phyloP scores from a whole-genome alignment of 1,140 invertebrate genomes.

The Epicauta chinensis region DNA sequence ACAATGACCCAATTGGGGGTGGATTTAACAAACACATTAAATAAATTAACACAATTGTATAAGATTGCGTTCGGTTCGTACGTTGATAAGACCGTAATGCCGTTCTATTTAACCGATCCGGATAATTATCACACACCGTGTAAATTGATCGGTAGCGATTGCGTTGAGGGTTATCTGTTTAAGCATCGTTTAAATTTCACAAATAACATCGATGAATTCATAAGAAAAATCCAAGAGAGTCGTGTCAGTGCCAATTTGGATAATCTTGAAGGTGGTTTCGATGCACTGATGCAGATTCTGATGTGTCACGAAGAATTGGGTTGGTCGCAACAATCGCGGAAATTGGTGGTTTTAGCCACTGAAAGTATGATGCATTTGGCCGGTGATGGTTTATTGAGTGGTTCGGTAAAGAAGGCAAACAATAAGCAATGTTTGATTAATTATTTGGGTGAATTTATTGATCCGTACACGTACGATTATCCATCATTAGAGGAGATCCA shows the following conservation, averaged over 20 bases:
- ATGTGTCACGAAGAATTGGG: slow-evolving; percentile 39
- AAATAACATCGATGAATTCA: slow-evolving; percentile 26
- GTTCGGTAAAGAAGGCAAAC: slow-evolving; percentile 25
- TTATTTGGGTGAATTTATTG: slow-evolving; percentile 48
- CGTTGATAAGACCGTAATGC: slow-evolving; percentile 48
- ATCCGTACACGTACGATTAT: slow-evolving; percentile 52
- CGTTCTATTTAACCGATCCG: slow-evolving; percentile 42
- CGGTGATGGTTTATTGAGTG: slow-evolving; percentile 43
- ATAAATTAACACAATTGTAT: slow-evolving; percentile 68
- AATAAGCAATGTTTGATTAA: slow-evolving; percentile 52
- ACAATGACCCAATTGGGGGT: slow-evolving; percentile 70
- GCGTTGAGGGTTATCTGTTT: slow-evolving; percentile 31
- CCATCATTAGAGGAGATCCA: slow-evolving; percentile 57
- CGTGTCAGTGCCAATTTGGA: slow-evolving; percentile 53
- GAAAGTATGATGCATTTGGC: slow-evolving; percentile 44
- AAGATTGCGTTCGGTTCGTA: slow-evolving; percentile 61
- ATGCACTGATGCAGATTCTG: slow-evolving; percentile 54
- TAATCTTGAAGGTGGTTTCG: slow-evolving; percentile 55
- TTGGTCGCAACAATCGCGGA: slow-evolving; percentile 40
- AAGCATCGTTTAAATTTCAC: slow-evolving; percentile 38
- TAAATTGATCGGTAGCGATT: slow-evolving; percentile 6
- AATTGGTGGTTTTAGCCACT: slow-evolving; percentile 43
- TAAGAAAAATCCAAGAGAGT: slow-evolving; percentile 24
- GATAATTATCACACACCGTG: slow-evolving; percentile 33
- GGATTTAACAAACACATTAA: slow-evolving; percentile 49